These are phyloP conservation scores for Megaceryle torquata DNA, from an alignment of 2,113 vertebrate genomes.

Conservation along the genomic window DNA sequence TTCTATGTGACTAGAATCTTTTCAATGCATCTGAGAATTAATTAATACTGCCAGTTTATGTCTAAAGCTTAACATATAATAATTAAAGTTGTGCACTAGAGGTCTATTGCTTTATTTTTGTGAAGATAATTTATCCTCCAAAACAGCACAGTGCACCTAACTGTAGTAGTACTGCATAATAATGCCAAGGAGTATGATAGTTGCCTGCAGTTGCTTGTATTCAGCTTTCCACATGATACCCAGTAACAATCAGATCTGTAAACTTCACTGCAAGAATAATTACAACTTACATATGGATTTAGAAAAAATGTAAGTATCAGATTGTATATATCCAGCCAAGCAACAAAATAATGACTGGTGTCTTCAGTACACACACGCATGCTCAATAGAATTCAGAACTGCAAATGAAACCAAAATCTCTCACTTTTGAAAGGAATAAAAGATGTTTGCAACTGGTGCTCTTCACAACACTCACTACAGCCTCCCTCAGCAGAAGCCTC, in stretches of 20 bases:
- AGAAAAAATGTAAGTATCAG: background rate
- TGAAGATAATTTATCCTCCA: background rate
- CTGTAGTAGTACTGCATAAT: background rate
- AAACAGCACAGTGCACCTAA: background rate
- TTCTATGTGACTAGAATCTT: background rate
- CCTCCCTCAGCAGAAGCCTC: background rate
- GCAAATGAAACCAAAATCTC: background rate
- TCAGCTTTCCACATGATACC: background rate
- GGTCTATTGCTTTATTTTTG: background rate
- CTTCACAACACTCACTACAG: background rate
- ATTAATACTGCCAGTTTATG: background rate
- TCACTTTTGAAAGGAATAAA: background rate
- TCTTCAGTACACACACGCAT: background rate
- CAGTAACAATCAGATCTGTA: background rate
- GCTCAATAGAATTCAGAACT: background rate
- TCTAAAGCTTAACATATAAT: background rate
- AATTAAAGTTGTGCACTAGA: background rate
- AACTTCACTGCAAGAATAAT: background rate
- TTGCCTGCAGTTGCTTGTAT: background rate
- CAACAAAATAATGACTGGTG: background rate
- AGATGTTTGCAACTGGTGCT: background rate
- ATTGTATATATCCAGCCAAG: background rate
- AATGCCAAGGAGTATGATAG: background rate
- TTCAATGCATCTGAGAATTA: background rate
- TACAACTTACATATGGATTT: background rate